Conservation (phyloP, 2,797 vertebrate species). For the Chaetodon trifasciatus region DNA sequence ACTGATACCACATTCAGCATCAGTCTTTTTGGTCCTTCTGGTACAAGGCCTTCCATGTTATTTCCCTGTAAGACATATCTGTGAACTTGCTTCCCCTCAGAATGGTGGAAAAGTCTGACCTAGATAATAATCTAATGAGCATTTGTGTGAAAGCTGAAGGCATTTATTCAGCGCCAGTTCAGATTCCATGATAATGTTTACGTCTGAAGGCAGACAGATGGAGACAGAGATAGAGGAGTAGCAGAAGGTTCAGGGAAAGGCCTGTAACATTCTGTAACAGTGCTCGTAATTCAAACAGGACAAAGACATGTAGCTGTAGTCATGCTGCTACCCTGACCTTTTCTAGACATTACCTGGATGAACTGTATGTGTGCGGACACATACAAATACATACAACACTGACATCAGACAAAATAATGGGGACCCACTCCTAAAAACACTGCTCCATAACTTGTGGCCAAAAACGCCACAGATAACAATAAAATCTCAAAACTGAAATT, state of each 20-base stretch:
- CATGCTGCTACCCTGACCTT: too few species aligned
- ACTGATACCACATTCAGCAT: slow-evolving; percentile 19
- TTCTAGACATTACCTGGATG: too few species aligned
- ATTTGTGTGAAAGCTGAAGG: slow-evolving; percentile 42
- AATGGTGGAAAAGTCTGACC: slow-evolving; percentile 20
- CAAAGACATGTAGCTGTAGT: background rate
- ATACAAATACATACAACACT: too few species aligned
- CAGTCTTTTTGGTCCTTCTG: slow-evolving; percentile 5
- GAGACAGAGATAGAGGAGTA: slow-evolving; percentile 50
- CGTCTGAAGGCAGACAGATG: slow-evolving; percentile 60
- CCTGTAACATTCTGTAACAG: slow-evolving; percentile 12
- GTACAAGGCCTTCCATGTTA: background rate
- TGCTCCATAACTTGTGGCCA: too few species aligned
- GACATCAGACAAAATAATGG: too few species aligned
- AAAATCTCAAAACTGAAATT: background rate
- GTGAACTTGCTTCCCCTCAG: background rate
- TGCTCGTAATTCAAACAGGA: slow-evolving; percentile 33
- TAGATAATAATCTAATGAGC: slow-evolving; percentile 62
- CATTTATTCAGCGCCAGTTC: slow-evolving; percentile 65
- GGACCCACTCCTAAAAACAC: too few species aligned
- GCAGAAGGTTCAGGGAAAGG: slow-evolving; percentile 44
- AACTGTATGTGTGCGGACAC: too few species aligned
- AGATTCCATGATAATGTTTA: slow-evolving; percentile 63
- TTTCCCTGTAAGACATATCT: background rate
- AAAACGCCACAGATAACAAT: too few species aligned